Evolutionary conservation across 2,888 invertebrate genomes (phyloP).

Genomic region (Patella caerulea): DNA sequence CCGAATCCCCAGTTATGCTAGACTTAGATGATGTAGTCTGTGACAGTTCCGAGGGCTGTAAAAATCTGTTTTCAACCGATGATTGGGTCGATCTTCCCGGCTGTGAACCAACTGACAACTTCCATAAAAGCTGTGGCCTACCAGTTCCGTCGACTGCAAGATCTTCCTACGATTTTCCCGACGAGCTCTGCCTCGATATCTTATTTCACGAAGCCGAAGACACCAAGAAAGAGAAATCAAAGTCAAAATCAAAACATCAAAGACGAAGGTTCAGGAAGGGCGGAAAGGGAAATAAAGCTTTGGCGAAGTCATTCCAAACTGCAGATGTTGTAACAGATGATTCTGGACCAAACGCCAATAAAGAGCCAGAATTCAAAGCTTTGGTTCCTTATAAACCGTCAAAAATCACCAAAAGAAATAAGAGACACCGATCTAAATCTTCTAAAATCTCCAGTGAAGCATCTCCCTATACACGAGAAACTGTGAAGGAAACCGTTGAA

Average conservation of each 20-base stretch:
- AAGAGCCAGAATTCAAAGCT: background rate
- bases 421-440: background rate
- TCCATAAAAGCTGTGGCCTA: background rate
- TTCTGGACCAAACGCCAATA: background rate
- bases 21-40: background rate
- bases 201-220: background rate
- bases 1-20: background rate
- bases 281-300: background rate
- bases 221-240: background rate
- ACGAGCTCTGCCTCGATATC: background rate
- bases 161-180: background rate
- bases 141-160: background rate
- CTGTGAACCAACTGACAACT: background rate
- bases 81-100: background rate
- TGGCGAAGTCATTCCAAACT: background rate
- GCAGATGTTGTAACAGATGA: background rate
- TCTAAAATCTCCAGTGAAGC: background rate
- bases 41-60: background rate
- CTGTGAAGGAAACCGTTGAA: too few relatives aligned
- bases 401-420: background rate
- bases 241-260: background rate
- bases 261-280: background rate
- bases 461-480: background rate
- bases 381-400: background rate
- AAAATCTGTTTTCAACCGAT: background rate